phyloP scores from a whole-genome alignment of 2,797 vertebrate genomes.

The Pseudochirops corinnae region DNA sequence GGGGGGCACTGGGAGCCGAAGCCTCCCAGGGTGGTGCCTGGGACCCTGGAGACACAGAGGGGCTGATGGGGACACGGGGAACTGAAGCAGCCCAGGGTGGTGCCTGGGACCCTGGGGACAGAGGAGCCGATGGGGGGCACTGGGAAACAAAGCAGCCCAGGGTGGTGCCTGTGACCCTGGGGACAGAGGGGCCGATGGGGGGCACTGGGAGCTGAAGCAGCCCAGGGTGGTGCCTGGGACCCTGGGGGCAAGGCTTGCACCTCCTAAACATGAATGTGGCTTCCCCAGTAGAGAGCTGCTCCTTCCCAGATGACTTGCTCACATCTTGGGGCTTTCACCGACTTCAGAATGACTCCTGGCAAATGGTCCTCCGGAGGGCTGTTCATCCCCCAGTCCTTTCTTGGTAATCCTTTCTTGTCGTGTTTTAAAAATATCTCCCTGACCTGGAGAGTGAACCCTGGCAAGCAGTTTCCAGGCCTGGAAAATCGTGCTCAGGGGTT shows the following conservation, averaged over 20 bases:
- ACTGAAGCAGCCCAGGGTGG: neutral
- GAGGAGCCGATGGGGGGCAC: neutral
- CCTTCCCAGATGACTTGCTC: neutral
- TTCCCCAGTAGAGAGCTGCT: neutral
- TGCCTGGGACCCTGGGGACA: neutral
- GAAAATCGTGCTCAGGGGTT: neutral
- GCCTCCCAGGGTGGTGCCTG: conserved; percentile 1
- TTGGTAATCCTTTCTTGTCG: conserved; percentile 43
- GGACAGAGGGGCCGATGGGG: neutral
- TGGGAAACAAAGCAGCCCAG: neutral
- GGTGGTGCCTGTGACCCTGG: neutral
- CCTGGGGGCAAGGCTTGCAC: neutral
- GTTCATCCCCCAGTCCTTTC: conserved; percentile 35
- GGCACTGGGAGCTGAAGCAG: conserved; percentile 1
- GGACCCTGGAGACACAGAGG: neutral
- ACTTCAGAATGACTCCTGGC: neutral
- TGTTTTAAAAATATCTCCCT: conserved; percentile 60
- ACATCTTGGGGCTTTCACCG: neutral
- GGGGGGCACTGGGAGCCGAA: conserved; percentile 9
- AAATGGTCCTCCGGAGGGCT: conserved; percentile 18
- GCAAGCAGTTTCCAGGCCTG: neutral
- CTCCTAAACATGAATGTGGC: neutral
- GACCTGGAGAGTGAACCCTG: neutral
- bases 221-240: conserved; percentile 11
- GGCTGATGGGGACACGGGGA: neutral